Evolutionary conservation across 2,888 invertebrate genomes (phyloP).

Genomic region (Pyrochroa serraticornis): DNA sequence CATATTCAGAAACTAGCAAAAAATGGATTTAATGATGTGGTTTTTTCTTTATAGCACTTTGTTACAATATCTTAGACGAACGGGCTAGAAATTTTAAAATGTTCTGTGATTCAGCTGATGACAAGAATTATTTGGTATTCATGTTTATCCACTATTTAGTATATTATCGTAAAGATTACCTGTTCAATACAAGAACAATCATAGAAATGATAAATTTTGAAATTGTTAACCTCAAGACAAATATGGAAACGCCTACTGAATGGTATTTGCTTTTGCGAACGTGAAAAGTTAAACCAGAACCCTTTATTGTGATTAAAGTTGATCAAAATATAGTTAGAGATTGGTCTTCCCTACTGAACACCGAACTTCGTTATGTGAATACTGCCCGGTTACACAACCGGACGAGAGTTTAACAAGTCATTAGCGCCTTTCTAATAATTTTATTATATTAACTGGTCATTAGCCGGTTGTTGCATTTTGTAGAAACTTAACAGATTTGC

Average conservation of each 20-base stretch:
- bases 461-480: no score
- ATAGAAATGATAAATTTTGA: no score
- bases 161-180: neutral
- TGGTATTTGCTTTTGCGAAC: no score
- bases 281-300: neutral
- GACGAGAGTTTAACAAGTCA: no score
- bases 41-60: neutral
- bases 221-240: no score
- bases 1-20: neutral
- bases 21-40: neutral
- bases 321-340: neutral
- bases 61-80: constrained; percentile 1
- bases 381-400: no score
- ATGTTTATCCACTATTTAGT: constrained; percentile 1
- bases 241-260: neutral
- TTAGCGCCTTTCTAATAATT: no score
- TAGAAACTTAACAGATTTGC: no score
- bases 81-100: neutral
- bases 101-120: no score
- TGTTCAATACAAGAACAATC: neutral
- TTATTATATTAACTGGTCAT: no score
- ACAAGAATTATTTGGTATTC: neutral
- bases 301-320: neutral
- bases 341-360: neutral
- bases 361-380: no score